Evolutionary conservation across 2,797 vertebrate species (phyloP), one percentile per base, ranked within the genome.

Genomic region (Cottoperca gobio): DNA sequence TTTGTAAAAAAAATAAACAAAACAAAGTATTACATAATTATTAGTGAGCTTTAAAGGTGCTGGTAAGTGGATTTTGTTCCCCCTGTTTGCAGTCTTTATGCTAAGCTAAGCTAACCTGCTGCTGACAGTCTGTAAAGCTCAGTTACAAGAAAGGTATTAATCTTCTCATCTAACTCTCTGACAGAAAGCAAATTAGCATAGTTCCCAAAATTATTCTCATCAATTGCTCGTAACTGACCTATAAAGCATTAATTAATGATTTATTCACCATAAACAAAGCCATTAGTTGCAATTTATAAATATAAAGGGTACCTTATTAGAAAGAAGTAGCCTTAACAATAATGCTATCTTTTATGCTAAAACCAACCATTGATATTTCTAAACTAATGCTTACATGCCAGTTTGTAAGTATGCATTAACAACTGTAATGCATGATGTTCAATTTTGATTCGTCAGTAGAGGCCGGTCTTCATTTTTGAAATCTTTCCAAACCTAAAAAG

Each of bases 381-480:
- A 8, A 42, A 11, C 40, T 8, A 42, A 33, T 23, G 3, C 35
- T 31, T 0, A 17, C 12, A 28, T 11, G 17, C 12, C 14, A 33
- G 13, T 21, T 14, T 24, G 19, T 75, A 48, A 54, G n/a, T 33
- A 35, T 24, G 19, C 8, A 13, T 39, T n/a, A n/a, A n/a, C n/a
- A n/a, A n/a, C n/a, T n/a, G n/a, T 31, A 13, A 21, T 55, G 1
- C 5, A 13, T 23, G 11, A 21, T 61, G 7, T 70, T 48, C 63
- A 9, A 62, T 73, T 76, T 50, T 16, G 14, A 31, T 62, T 40
- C 65, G 42, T 37, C 31, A 53, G n/a, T 11, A 21, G 33, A 68
- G 21, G 26, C 14, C 35, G 13, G 16, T 8, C 17, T 54, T 57
- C 16, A 26, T 23, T 54, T 37, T 23, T 42, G 6, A 50, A 31